Conservation (phyloP, 1,140 invertebrate species). For the Parasteatoda tepidariorum region DNA sequence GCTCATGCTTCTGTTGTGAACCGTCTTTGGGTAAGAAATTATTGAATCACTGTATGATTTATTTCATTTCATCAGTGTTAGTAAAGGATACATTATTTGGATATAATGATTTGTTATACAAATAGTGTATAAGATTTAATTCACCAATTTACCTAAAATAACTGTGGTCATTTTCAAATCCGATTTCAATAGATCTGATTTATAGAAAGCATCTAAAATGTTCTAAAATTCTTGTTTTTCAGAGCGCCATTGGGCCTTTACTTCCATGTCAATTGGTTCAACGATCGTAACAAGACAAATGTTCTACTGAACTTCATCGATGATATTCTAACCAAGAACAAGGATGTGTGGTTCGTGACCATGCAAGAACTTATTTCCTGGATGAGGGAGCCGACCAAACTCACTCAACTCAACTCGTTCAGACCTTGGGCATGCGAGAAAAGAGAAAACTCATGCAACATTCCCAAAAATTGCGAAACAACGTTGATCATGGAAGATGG, state of each 20-base stretch:
- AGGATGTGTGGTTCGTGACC: conserved; percentile 91
- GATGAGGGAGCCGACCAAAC: conserved; percentile 88
- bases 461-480: conserved; percentile 85
- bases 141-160: no score
- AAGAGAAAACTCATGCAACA: conserved; percentile 80
- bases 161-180: no score
- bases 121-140: no score
- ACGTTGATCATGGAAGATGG: conserved; percentile 71
- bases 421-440: conserved; percentile 94
- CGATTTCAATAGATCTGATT: no score
- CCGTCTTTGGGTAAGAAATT: no score
- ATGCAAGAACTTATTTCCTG: conserved; percentile 89
- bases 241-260: conserved; percentile 92
- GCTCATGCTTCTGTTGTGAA: no score
- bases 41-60: no score
- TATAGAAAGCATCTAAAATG: no score
- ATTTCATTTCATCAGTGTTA: no score
- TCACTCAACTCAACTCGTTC: conserved; percentile 86
- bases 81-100: no score
- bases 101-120: no score
- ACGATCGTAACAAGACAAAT: conserved; percentile 84
- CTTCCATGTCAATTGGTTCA: conserved; percentile 96
- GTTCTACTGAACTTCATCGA: conserved; percentile 89
- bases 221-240: conserved; percentile 74
- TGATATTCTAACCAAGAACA: conserved; percentile 80